phyloP scores from a whole-genome alignment of 2,113 vertebrate species.

The Pelecanoides urinatrix region DNA sequence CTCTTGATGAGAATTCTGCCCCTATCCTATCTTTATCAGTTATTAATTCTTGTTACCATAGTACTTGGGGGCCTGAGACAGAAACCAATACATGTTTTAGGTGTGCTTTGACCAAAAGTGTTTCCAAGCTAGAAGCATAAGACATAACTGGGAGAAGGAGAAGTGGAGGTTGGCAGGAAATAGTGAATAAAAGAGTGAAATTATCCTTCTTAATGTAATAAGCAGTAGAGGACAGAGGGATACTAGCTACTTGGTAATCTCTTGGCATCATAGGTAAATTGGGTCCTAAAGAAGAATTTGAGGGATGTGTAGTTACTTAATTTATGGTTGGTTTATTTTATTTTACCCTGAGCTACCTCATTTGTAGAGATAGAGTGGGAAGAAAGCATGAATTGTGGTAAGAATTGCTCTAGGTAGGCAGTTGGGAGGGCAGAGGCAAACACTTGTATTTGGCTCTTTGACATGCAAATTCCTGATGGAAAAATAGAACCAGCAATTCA shows the following conservation, averaged over 20 bases:
- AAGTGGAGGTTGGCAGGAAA: neutral
- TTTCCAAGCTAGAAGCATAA: neutral
- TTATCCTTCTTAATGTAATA: neutral
- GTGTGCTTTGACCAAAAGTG: neutral
- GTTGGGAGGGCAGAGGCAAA: neutral
- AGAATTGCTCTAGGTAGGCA: neutral
- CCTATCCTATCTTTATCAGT: neutral
- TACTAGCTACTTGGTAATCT: neutral
- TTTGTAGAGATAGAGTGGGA: neutral
- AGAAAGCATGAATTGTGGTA: neutral
- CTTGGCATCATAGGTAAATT: neutral
- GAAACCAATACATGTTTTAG: neutral
- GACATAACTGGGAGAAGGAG: neutral
- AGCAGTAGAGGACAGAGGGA: neutral
- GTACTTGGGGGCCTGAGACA: neutral
- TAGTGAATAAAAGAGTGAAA: neutral
- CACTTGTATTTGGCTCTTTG: neutral
- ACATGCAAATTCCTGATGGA: neutral
- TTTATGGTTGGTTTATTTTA: neutral
- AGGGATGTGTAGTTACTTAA: neutral
- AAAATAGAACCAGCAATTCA: neutral
- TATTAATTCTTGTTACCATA: neutral
- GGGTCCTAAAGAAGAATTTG: neutral
- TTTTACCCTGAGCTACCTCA: slow-evolving; percentile 45
- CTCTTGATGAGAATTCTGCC: neutral